These are phyloP conservation scores for Gonatopus flavifemur DNA, from an alignment of 1,140 invertebrate species.

Conservation along the genomic window DNA sequence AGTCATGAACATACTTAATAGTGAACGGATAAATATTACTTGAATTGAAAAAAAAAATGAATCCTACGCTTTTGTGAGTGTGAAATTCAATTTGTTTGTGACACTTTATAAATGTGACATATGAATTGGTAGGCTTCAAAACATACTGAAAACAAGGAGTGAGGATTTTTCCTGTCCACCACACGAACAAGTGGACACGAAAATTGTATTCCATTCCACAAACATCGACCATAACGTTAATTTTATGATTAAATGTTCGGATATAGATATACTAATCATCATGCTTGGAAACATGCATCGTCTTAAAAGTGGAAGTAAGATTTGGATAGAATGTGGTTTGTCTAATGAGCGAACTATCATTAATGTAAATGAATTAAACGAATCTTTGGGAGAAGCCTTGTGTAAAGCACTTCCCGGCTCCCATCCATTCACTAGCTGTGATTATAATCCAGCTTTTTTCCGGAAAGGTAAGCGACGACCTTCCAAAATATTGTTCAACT, in stretches of 20 bases:
- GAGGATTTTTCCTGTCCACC: constrained; percentile 12
- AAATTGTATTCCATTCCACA: constrained; percentile 20
- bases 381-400: constrained; percentile 27
- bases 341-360: constrained; percentile 32
- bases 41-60: too few species aligned
- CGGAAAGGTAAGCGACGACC: constrained; percentile 35
- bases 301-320: constrained; percentile 2
- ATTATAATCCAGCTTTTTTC: constrained; percentile 45
- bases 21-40: too few species aligned
- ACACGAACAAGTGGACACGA: constrained; percentile 23
- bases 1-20: too few species aligned
- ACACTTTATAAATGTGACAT: too few species aligned
- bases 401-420: constrained; percentile 38
- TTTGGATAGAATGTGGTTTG: constrained; percentile 28
- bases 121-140: too few species aligned
- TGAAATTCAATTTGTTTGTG: too few species aligned
- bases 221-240: constrained; percentile 8
- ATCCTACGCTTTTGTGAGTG: too few species aligned
- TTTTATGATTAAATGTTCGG: constrained; percentile 11
- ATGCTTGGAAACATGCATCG: constrained; percentile 17
- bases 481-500: constrained; percentile 24
- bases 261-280: constrained; percentile 22
- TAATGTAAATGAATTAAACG: constrained; percentile 31
- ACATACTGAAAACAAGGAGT: background rate
- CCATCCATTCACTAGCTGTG: constrained; percentile 50